Conservation (phyloP, 2,113 vertebrate species). For the Suncus etruscus region DNA sequence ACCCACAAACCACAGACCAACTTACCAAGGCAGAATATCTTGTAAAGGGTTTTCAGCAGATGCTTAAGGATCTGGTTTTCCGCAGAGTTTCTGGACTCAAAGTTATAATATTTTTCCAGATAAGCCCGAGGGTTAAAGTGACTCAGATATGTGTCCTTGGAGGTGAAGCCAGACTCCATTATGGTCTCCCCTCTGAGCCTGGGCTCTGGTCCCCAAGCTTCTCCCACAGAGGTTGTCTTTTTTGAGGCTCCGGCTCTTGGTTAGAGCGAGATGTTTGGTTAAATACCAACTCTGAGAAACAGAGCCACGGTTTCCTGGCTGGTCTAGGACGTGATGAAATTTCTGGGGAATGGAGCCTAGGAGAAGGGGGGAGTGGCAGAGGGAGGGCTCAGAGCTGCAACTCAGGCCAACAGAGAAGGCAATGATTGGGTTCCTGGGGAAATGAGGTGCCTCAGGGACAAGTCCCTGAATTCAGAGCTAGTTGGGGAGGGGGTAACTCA, state of each 20-base stretch:
- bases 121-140: slow-evolving; percentile 83
- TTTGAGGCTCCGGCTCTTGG: neutral
- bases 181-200: neutral
- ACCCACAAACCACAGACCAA: neutral
- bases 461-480: neutral
- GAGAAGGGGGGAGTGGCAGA: neutral
- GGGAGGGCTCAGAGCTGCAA: neutral
- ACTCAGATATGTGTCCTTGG: slow-evolving; percentile 80
- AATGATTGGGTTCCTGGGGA: neutral
- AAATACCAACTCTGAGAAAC: slow-evolving; percentile 67
- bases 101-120: slow-evolving; percentile 82
- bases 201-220: neutral
- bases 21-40: slow-evolving; percentile 84
- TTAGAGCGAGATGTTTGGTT: slow-evolving; percentile 49
- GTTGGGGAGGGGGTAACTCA: neutral
- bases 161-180: slow-evolving; percentile 80
- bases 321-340: slow-evolving; percentile 54
- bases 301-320: slow-evolving; percentile 6
- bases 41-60: slow-evolving; percentile 80
- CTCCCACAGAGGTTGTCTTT: neutral
- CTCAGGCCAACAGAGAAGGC: neutral
- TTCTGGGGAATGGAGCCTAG: slow-evolving; percentile 23
- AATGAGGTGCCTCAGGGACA: neutral
- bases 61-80: slow-evolving; percentile 77
- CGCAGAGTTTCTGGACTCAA: slow-evolving; percentile 62